A percentile compares a stretch with the other conserved stretches of the same genome.
phyloP scores from a whole-genome alignment of 2,113 vertebrate genomes.

The Microcebus lehilahytsara region DNA sequence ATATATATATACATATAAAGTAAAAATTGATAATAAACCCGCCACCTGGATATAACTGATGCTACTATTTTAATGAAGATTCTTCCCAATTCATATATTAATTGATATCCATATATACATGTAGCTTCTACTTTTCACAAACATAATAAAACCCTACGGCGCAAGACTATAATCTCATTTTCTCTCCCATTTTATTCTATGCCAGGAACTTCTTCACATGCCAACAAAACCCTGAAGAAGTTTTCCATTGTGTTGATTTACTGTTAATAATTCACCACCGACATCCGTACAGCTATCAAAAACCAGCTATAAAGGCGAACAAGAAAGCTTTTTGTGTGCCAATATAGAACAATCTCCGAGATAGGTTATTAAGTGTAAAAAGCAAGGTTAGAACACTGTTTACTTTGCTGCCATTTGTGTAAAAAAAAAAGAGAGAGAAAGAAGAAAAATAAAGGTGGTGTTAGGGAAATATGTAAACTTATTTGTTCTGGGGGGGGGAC shows the following conservation, averaged over 20 bases:
- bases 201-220: background rate
- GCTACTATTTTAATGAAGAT: background rate
- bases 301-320: background rate
- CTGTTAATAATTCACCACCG: background rate
- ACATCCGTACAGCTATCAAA: background rate
- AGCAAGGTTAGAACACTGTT: background rate
- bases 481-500: background rate
- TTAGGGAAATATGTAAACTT: background rate
- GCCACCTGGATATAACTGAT: too few species aligned
- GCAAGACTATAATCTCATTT: background rate
- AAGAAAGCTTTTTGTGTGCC: background rate
- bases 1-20: background rate
- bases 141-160: too few species aligned
- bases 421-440: too few species aligned
- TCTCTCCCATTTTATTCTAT: background rate
- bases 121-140: background rate
- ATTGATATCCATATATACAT: background rate
- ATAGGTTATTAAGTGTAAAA: background rate
- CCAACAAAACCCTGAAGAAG: background rate
- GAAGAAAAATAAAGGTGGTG: accelerated
- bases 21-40: background rate
- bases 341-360: background rate
- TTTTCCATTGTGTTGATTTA: background rate
- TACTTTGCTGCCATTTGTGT: background rate
- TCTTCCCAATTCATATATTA: background rate